These are phyloP conservation scores for Nesoenas mayeri DNA, from an alignment of 2,113 vertebrate genomes.

Conservation along the genomic window DNA sequence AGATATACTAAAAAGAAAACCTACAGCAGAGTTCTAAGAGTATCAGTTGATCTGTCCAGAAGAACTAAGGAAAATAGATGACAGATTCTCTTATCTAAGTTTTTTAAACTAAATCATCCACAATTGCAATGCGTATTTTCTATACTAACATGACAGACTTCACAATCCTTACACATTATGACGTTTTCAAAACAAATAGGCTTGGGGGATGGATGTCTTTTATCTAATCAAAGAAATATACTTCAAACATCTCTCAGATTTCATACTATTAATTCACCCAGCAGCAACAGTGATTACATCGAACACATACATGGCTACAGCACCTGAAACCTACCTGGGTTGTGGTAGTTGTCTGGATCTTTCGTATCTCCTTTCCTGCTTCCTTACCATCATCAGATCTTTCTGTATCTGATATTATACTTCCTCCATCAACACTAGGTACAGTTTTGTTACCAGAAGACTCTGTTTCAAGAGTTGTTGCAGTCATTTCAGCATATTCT, in stretches of 20 bases:
- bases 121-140: neutral
- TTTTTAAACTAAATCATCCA: neutral
- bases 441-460: conserved; percentile 71
- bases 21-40: neutral
- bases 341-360: conserved; percentile 96
- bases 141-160: neutral
- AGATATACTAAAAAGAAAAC: neutral
- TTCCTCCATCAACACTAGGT: conserved; percentile 78
- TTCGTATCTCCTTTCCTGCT: conserved; percentile 89
- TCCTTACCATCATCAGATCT: conserved; percentile 97
- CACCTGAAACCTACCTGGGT: conserved; percentile 84
- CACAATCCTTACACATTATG: neutral
- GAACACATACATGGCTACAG: neutral
- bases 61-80: neutral
- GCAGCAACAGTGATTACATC: neutral
- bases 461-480: conserved; percentile 74
- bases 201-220: neutral
- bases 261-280: neutral
- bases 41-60: neutral
- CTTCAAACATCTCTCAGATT: neutral
- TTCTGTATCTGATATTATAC: conserved; percentile 88
- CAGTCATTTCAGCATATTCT: conserved; percentile 77
- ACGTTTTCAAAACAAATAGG: neutral
- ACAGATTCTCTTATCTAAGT: neutral
- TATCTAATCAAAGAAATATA: neutral